Base-by-base conservation (phyloP, 1,140 invertebrate species). In the Drosophila lini region DNA sequence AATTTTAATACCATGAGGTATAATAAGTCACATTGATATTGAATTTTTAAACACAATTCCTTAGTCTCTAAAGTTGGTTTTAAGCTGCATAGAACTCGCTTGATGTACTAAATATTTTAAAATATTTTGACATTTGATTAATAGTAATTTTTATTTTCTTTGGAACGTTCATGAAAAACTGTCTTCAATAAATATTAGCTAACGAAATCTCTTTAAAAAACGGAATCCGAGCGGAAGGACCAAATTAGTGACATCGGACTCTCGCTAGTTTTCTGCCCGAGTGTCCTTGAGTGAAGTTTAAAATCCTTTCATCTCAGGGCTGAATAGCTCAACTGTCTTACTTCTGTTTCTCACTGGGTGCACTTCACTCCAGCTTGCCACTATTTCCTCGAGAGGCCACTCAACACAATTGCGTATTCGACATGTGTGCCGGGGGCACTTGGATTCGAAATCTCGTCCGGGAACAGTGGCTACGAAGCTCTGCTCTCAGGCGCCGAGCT, bases 381-480 rank as follows among this genome's bases (percentile, higher is more conserved):
- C 38, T 36, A 59, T 50, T 75, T 52, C 40, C 45, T 15, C 28
- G 34, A 62, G 70, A 74, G 57, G 64, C 50, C 78, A 64, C 81
- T 80, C 60, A 40, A 28, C 32, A 64, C 62, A 77, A 74, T 84
- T 78, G 69, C 67, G 61, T 71, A 74, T 70, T 68, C 73, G 74
- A 76, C 73, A 76, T 76, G 73, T 76, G 70, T 75, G 74, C 60
- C 58, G 8, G 36, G 50, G 59, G 70, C 32, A 65, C 71, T 74
- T 40, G 60, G 74, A 74, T 28, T 64, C 38, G 32, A 64, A 61
- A 38, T 40, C 60, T 52, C n/a, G 25, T 63, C 36, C 25, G 44
- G 56, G 19, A n/a, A 16, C 16, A 19, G 28, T 44, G 7, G 40
- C 52, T 57, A 15, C 42, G 19, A 19, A 32, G 11, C 38, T 34